Percentiles rank a stretch among this genome's conserved stretches.
These are phyloP conservation scores for Hirtodrosophila alboralis DNA, from an alignment of 2,888 invertebrate species.

Conservation along the genomic window DNA sequence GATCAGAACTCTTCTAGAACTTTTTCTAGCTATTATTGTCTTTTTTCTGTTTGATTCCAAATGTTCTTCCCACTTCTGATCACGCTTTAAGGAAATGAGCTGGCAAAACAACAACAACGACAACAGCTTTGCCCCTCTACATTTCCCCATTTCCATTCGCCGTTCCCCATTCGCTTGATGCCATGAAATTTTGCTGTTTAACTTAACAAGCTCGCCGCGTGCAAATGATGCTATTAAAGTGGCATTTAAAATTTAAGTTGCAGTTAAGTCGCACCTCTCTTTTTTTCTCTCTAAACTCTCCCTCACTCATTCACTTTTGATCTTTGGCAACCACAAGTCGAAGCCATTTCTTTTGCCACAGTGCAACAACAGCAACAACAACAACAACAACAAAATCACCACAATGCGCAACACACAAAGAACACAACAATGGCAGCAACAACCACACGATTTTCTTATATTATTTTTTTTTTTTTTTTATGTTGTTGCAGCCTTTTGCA, in stretches of 20 bases:
- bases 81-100: constrained; percentile 22
- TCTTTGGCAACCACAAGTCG: constrained; percentile 51
- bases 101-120: constrained; percentile 1
- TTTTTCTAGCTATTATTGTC: no score
- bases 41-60: no score
- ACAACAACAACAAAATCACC: constrained; percentile 47
- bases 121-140: constrained; percentile 1
- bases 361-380: constrained; percentile 50
- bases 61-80: constrained; percentile 25
- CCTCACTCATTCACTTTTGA: constrained; percentile 43
- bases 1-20: no score
- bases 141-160: no score
- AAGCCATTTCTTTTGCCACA: constrained; percentile 51
- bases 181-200: constrained; percentile 30
- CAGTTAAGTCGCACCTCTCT: constrained; percentile 62
- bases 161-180: background rate
- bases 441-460: constrained; percentile 61
- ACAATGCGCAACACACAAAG: constrained; percentile 43
- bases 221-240: constrained; percentile 83
- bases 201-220: constrained; percentile 77
- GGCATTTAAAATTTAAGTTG: constrained; percentile 81
- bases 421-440: constrained; percentile 60
- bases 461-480: no score
- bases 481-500: constrained; percentile 63
- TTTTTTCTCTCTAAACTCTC: constrained; percentile 24